Evolutionary conservation across 2,797 vertebrate genomes (phyloP).

Genomic region (Macropodus opercularis): DNA sequence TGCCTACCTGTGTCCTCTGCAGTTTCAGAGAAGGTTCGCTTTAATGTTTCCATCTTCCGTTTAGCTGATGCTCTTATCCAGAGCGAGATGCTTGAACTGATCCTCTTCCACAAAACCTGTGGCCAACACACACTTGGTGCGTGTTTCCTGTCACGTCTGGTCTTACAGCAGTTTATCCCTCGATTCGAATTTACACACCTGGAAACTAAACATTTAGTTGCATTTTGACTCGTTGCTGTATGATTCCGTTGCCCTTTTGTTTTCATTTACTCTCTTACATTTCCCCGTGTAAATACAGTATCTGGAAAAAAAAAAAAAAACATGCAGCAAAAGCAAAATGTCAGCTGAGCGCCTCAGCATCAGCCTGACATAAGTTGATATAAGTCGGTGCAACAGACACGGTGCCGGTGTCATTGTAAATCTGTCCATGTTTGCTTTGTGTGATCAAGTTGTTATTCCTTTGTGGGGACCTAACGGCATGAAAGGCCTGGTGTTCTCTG

Average conservation of each 20-base stretch:
- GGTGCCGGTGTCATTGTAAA: conserved; percentile 70
- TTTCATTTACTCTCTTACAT: conserved; percentile 59
- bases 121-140: conserved; percentile 50
- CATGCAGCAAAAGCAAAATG: conserved; percentile 19
- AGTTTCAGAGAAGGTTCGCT: conserved; percentile 55
- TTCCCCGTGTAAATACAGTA: conserved; percentile 42
- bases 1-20: conserved; percentile 57
- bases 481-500: conserved; percentile 74
- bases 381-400: conserved; percentile 63
- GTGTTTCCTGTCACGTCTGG: conserved; percentile 50
- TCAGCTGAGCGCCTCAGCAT: conserved; percentile 41
- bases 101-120: conserved; percentile 24
- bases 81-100: conserved; percentile 30
- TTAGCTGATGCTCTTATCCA: conserved; percentile 38
- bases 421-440: conserved; percentile 71
- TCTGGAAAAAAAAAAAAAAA: conserved; percentile 27
- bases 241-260: conserved; percentile 57
- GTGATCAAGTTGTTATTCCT: conserved; percentile 78
- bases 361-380: conserved; percentile 64
- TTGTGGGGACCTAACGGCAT: conserved; percentile 73
- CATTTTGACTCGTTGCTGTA: conserved; percentile 24
- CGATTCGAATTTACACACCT: conserved; percentile 48
- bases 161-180: conserved; percentile 55
- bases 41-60: conserved; percentile 41
- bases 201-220: conserved; percentile 46